These are phyloP conservation scores for Ophonus ardosiacus DNA, from an alignment of 2,888 invertebrate genomes.

Conservation along the genomic window DNA sequence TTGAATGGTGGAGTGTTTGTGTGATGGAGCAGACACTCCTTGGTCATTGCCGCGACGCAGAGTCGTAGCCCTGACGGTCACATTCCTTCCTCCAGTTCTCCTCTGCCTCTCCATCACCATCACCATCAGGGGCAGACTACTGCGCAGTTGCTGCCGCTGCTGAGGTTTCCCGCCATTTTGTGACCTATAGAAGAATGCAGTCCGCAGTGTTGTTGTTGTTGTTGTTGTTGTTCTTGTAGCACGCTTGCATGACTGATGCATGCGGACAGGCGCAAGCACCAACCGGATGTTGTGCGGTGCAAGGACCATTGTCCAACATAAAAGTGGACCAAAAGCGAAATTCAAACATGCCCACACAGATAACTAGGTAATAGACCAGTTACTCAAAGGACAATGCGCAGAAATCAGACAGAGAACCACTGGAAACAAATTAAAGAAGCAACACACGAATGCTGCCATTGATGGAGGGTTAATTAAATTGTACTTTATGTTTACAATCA, in stretches of 20 bases:
- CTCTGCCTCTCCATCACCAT: background rate
- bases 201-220: slow-evolving; percentile 24
- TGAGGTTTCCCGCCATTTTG: slow-evolving; percentile 50
- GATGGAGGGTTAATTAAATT: too few species aligned
- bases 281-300: slow-evolving; percentile 31
- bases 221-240: slow-evolving; percentile 30
- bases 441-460: too few species aligned
- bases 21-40: slow-evolving; percentile 70
- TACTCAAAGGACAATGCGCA: too few species aligned
- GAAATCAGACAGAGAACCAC: too few species aligned
- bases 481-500: too few species aligned
- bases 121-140: slow-evolving; percentile 33
- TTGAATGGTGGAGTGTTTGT: background rate
- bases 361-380: too few species aligned
- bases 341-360: background rate
- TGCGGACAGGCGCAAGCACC: slow-evolving; percentile 4
- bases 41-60: slow-evolving; percentile 71
- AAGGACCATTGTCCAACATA: background rate
- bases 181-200: slow-evolving; percentile 54
- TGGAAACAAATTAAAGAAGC: too few species aligned
- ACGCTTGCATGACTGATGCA: slow-evolving; percentile 37
- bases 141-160: slow-evolving; percentile 44
- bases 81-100: slow-evolving; percentile 68
- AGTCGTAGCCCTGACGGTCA: slow-evolving; percentile 71
- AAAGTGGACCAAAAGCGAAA: slow-evolving; percentile 13